Evolutionary conservation across 1,140 invertebrate species (phyloP).

Genomic region (Zaprionus capensis): DNA sequence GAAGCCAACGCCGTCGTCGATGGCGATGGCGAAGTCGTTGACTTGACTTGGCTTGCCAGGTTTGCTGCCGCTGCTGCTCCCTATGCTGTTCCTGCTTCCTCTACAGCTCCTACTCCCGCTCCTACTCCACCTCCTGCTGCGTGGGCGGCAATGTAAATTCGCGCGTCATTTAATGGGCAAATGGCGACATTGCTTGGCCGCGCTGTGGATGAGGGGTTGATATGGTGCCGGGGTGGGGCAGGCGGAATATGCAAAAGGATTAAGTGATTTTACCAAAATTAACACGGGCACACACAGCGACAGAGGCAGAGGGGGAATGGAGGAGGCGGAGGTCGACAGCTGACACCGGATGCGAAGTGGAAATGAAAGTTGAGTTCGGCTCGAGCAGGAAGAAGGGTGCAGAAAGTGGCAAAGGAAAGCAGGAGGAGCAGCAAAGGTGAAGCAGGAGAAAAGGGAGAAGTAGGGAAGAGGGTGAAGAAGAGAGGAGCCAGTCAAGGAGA

Average conservation of each 20-base stretch:
- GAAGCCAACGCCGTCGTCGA: neutral
- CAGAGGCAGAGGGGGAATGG: neutral
- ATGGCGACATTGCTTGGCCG: constrained; percentile 21
- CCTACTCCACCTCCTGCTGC: neutral
- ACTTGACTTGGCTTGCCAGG: constrained; percentile 8
- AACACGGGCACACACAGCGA: constrained; percentile 47
- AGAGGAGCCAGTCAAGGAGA: neutral
- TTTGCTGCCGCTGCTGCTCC: neutral
- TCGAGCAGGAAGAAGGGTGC: neutral
- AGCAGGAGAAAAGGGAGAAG: neutral
- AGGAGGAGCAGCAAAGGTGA: too few relatives aligned
- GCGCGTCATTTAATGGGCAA: constrained; percentile 70
- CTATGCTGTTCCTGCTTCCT: too few relatives aligned
- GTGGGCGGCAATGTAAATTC: constrained; percentile 60
- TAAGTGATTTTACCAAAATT: constrained; percentile 76
- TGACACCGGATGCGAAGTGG: constrained; percentile 23
- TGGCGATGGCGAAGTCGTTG: constrained; percentile 6
- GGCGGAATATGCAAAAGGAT: constrained; percentile 69
- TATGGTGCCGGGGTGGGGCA: constrained; percentile 8
- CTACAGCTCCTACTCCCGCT: neutral
- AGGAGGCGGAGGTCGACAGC: constrained; percentile 9
- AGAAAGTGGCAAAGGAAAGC: neutral
- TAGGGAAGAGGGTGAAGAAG: neutral
- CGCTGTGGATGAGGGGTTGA: constrained; percentile 51
- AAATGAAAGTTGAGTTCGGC: constrained; percentile 15